Evolutionary conservation across 2,113 vertebrate genomes (phyloP).

Genomic region (Heptranchias perlo): DNA sequence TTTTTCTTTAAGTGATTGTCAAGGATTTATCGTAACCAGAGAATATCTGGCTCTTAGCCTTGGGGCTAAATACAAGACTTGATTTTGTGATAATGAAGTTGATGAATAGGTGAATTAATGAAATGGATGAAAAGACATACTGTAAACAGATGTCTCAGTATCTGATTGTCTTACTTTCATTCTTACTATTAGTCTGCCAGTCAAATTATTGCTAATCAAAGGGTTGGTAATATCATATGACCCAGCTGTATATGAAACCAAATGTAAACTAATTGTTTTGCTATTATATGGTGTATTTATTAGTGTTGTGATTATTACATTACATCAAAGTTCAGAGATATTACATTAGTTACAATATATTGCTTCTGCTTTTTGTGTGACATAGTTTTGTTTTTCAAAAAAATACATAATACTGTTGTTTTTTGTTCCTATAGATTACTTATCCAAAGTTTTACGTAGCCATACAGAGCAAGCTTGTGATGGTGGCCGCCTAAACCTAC

Average conservation of each 20-base stretch:
- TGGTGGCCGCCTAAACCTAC: constrained; percentile 73
- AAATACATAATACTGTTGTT: not conserved
- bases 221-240: not conserved
- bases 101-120: not conserved
- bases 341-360: not conserved
- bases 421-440: constrained; percentile 71
- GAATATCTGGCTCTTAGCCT: not conserved
- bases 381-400: too few species aligned
- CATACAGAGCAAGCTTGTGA: constrained; percentile 83
- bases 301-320: not conserved
- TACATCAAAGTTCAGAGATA: not conserved
- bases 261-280: not conserved
- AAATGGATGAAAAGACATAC: not conserved
- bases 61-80: not conserved
- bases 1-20: not conserved
- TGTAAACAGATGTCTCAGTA: not conserved
- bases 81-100: not conserved
- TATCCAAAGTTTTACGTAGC: constrained; percentile 84
- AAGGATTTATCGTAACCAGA: not conserved
- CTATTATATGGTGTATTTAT: not conserved
- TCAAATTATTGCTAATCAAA: not conserved
- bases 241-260: not conserved
- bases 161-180: not conserved
- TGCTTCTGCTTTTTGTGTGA: not conserved
- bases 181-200: not conserved